These are phyloP conservation scores for Brachypalpus laphriformis DNA, from an alignment of 2,888 invertebrate genomes.

Conservation along the genomic window DNA sequence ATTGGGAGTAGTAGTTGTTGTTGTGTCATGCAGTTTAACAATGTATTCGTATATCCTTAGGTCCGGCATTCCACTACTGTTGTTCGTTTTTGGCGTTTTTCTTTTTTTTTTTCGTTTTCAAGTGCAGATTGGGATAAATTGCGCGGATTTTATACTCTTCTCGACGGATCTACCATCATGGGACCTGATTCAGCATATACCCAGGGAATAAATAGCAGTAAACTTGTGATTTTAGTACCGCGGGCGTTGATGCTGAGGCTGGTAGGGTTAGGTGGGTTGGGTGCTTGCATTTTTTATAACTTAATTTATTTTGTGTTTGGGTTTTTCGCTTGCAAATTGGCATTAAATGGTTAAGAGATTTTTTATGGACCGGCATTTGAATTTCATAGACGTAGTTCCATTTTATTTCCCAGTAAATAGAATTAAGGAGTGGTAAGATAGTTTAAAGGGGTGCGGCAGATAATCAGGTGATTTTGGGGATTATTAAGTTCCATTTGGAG, in stretches of 20 bases:
- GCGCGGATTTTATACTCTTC: slow-evolving; percentile 58
- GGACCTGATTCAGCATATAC: slow-evolving; percentile 56
- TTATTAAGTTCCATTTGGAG: background rate
- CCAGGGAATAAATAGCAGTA: slow-evolving; percentile 58
- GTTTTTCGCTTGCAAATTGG: slow-evolving; percentile 51
- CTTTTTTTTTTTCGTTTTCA: background rate
- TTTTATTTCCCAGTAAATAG: slow-evolving; percentile 54
- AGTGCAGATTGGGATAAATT: slow-evolving; percentile 53
- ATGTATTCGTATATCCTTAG: slow-evolving; percentile 11
- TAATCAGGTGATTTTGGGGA: slow-evolving; percentile 49
- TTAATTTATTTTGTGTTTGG: slow-evolving; percentile 35
- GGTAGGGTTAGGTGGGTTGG: slow-evolving; percentile 19
- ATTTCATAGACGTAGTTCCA: slow-evolving; percentile 41
- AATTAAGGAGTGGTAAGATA: slow-evolving; percentile 30
- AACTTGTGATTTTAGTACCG: slow-evolving; percentile 62
- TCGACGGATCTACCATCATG: slow-evolving; percentile 25
- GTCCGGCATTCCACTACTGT: slow-evolving; percentile 7
- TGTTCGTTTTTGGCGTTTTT: background rate
- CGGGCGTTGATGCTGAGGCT: too few species aligned
- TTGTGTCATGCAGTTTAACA: slow-evolving; percentile 23
- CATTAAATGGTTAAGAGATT: slow-evolving; percentile 61
- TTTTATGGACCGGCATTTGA: slow-evolving; percentile 47
- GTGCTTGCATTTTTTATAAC: slow-evolving; percentile 57
- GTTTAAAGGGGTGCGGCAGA: background rate
- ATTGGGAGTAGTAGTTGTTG: background rate